Evolutionary conservation across 2,888 invertebrate species (phyloP).

Genomic region (Caenorhabditis uteleia): DNA sequence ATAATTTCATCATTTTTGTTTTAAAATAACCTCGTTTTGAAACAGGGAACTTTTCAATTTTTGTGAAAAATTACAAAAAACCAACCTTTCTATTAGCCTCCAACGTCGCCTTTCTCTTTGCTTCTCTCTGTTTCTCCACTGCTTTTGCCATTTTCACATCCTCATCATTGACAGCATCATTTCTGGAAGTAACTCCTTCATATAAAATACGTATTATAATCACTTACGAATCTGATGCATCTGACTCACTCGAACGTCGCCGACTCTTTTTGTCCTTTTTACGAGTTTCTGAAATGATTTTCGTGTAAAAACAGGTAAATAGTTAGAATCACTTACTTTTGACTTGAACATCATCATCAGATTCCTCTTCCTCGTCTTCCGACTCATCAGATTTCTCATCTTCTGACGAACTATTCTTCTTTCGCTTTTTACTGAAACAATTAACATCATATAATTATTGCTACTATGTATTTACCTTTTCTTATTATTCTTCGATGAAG

Average conservation of each 20-base stretch:
- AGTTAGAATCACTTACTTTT: background rate
- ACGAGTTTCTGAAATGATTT: too few species aligned
- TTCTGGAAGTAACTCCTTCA: constrained; percentile 10
- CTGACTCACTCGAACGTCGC: too few species aligned
- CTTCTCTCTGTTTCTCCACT: constrained; percentile 24
- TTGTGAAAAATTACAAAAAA: too few species aligned
- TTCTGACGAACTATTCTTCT: constrained; percentile 2
- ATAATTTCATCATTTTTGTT: too few species aligned
- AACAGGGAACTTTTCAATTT: too few species aligned
- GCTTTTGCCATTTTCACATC: constrained; percentile 33
- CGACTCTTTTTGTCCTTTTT: too few species aligned
- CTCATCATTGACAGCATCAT: constrained; percentile 43
- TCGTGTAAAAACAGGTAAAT: background rate
- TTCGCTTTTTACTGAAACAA: constrained; percentile 4
- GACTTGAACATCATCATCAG: constrained; percentile 1
- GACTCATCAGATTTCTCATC: constrained; percentile 5
- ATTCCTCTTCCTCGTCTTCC: constrained; percentile 13
- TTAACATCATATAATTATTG: background rate
- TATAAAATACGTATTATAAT: background rate
- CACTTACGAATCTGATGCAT: constrained; percentile 13
- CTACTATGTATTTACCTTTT: background rate
- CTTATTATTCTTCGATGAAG: too few species aligned
- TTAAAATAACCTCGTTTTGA: constrained; percentile 4
- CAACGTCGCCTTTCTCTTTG: constrained; percentile 16
- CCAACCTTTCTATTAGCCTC: constrained; percentile 15